These are phyloP conservation scores for Ectobius pallidus DNA, from an alignment of 2,888 invertebrate genomes.

Conservation along the genomic window DNA sequence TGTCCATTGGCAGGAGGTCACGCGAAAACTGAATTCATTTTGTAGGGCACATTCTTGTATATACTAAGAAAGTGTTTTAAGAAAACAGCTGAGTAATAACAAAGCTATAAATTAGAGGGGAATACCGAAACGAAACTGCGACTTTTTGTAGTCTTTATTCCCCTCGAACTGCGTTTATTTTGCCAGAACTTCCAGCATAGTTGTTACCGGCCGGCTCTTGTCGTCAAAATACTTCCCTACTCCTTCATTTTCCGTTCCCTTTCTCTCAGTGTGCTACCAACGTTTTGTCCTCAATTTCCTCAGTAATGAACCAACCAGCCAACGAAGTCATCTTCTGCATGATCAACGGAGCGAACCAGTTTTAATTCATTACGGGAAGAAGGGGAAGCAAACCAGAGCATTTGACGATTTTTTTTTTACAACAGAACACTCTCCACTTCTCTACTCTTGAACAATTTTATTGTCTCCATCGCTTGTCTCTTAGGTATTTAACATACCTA, in stretches of 20 bases:
- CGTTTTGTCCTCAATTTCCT: slow-evolving; percentile 13
- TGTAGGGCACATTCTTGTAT: background rate
- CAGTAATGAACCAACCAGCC: slow-evolving; percentile 1
- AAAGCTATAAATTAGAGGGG: background rate
- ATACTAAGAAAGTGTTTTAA: background rate
- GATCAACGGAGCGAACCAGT: slow-evolving; percentile 11
- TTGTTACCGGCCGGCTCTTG: background rate
- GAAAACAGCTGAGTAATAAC: background rate
- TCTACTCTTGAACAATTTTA: background rate
- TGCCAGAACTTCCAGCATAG: no score
- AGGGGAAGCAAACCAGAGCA: background rate
- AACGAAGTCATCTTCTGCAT: slow-evolving; percentile 19
- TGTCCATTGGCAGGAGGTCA: background rate
- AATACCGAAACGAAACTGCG: background rate
- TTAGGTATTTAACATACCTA: background rate
- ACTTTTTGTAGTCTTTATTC: background rate
- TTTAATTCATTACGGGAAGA: background rate
- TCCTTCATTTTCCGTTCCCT: background rate
- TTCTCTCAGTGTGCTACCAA: background rate
- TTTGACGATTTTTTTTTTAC: background rate
- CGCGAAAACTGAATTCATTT: background rate
- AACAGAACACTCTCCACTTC: background rate
- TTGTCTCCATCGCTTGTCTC: background rate
- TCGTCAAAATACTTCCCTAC: background rate
- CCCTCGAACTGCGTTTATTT: slow-evolving; percentile 6